phyloP scores from a whole-genome alignment of 1,140 invertebrate genomes.

The Schmidtea mediterranea region DNA sequence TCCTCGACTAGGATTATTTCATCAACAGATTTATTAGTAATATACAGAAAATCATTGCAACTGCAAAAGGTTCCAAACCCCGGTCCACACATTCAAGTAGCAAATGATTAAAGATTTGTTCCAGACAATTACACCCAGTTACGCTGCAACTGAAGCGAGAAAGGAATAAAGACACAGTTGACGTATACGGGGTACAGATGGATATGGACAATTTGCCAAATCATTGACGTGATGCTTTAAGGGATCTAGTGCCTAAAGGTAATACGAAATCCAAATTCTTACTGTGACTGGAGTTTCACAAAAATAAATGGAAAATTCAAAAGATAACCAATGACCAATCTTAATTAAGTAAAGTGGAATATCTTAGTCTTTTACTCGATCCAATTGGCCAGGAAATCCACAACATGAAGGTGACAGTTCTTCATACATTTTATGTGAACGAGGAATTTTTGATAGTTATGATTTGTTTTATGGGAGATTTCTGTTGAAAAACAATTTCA shows the following conservation, averaged over 20 bases:
- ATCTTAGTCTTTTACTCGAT: too few relatives aligned
- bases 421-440: slow-evolving; percentile 78
- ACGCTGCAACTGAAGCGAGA: background rate
- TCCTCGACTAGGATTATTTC: slow-evolving; percentile 93
- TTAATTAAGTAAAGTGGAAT: too few relatives aligned
- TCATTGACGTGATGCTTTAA: background rate
- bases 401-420: slow-evolving; percentile 37
- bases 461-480: too few relatives aligned
- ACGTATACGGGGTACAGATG: background rate
- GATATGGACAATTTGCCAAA: background rate
- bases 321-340: slow-evolving; percentile 36
- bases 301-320: slow-evolving; percentile 74
- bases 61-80: slow-evolving; percentile 77
- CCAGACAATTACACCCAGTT: slow-evolving; percentile 1
- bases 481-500: slow-evolving; percentile 63
- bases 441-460: slow-evolving; percentile 74
- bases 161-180: slow-evolving; percentile 25
- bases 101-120: slow-evolving; percentile 79
- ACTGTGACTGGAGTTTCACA: slow-evolving; percentile 63
- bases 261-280: slow-evolving; percentile 26
- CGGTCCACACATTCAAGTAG: slow-evolving; percentile 65
- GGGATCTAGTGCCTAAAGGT: background rate
- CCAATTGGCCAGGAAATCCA: slow-evolving; percentile 38
- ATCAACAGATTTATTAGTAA: slow-evolving; percentile 68
- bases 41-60: slow-evolving; percentile 96